These are phyloP conservation scores for Trachythela sp. DNA, from an alignment of 64 coral and sea anemone species.

Conservation along the genomic window DNA sequence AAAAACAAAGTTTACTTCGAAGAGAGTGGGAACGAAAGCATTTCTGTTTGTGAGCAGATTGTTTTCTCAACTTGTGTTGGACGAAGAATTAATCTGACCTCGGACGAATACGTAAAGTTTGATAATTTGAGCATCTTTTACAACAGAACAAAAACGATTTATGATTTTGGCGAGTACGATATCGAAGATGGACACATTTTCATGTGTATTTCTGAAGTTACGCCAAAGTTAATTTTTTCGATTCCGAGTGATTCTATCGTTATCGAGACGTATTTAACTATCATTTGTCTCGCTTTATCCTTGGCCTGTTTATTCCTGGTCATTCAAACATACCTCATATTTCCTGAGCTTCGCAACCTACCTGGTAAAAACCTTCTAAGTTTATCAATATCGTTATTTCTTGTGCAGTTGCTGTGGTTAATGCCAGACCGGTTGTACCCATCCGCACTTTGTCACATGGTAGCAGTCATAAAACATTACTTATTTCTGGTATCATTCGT, in stretches of 20 bases:
- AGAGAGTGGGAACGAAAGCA: background rate
- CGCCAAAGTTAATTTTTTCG: background rate
- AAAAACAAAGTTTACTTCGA: background rate
- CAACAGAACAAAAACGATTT: background rate
- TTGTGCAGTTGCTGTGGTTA: background rate
- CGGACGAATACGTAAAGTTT: background rate
- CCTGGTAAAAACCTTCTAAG: slow-evolving; percentile 41
- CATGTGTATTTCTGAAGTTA: background rate
- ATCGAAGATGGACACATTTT: background rate
- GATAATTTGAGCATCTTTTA: slow-evolving; percentile 10
- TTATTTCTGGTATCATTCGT: slow-evolving; percentile 34
- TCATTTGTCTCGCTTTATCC: background rate
- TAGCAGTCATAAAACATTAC: slow-evolving; percentile 18
- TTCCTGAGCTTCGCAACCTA: slow-evolving; percentile 44
- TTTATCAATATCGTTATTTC: slow-evolving; percentile 30
- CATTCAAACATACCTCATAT: slow-evolving; percentile 3
- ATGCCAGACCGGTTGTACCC: background rate
- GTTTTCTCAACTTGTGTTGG: background rate
- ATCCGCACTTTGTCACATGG: background rate
- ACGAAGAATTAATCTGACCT: background rate
- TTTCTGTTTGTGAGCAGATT: background rate
- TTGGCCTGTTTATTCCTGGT: background rate
- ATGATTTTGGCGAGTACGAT: slow-evolving; percentile 6
- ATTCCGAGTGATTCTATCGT: background rate
- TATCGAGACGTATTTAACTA: background rate